These are phyloP conservation scores for Tapera naevia DNA, from an alignment of 2,797 vertebrate genomes.

Conservation along the genomic window DNA sequence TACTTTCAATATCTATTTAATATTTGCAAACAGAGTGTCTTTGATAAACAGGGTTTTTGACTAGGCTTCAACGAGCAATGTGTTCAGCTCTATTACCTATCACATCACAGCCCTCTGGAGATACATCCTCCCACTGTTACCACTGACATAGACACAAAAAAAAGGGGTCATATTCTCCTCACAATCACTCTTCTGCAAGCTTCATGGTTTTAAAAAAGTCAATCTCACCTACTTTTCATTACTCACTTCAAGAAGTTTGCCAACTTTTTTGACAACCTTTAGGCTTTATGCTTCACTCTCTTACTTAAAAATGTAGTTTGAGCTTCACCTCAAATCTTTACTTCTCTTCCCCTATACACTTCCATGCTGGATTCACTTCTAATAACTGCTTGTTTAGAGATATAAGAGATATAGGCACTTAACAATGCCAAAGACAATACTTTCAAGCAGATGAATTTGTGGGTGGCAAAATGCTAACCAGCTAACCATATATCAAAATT, in stretches of 20 bases:
- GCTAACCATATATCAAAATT: not conserved
- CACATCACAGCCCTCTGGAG: not conserved
- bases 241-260: not conserved
- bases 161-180: not conserved
- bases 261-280: too few species aligned
- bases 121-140: not conserved
- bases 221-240: not conserved
- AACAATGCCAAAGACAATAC: not conserved
- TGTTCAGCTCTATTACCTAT: slow-evolving; percentile 8
- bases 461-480: not conserved
- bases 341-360: not conserved
- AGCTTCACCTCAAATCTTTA: not conserved
- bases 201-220: not conserved
- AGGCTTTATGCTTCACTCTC: not conserved
- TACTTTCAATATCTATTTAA: slow-evolving; percentile 9
- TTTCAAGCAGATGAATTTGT: not conserved
- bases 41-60: not conserved
- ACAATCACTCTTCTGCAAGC: not conserved
- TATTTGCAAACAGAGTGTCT: slow-evolving; percentile 22
- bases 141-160: not conserved
- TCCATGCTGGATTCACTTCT: not conserved
- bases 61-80: not conserved
- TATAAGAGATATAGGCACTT: not conserved
- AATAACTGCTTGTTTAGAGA: not conserved
- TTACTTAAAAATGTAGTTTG: not conserved